Evolutionary conservation across 1,140 invertebrate genomes (phyloP).

Genomic region (Sycophaga agraensis): DNA sequence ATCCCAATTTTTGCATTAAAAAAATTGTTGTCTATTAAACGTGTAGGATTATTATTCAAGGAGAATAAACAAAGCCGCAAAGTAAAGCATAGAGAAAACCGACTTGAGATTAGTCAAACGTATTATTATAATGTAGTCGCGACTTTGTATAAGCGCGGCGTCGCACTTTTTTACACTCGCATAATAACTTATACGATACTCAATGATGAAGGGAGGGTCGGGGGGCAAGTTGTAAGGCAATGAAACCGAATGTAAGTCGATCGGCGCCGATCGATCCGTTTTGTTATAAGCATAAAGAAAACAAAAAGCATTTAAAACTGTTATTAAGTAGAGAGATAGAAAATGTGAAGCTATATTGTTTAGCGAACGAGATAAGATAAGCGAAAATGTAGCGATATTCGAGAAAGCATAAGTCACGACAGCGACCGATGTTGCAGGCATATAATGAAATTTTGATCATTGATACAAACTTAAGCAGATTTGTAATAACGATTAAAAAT

Average conservation of each 20-base stretch:
- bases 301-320: constrained; percentile 21
- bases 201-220: constrained; percentile 5
- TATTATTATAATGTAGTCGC: constrained; percentile 10
- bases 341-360: constrained; percentile 14
- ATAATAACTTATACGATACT: constrained; percentile 24
- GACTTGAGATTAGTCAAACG: constrained; percentile 26
- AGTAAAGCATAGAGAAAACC: not conserved
- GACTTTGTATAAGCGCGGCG: not conserved
- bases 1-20: constrained; percentile 7
- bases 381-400: constrained; percentile 4
- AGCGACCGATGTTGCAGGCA: too few relatives aligned
- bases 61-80: not conserved
- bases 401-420: constrained; percentile 1
- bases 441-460: too few relatives aligned
- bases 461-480: too few relatives aligned
- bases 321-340: constrained; percentile 17
- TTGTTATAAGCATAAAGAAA: constrained; percentile 24
- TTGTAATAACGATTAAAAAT: too few relatives aligned
- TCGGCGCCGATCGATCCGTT: constrained; percentile 3
- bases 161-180: constrained; percentile 21
- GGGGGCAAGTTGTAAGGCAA: not conserved
- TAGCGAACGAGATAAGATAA: constrained; percentile 5
- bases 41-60: constrained; percentile 8
- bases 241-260: constrained; percentile 13
- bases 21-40: constrained; percentile 30